Evolutionary conservation across 1,140 invertebrate species (phyloP).

Genomic region (Armadillidium nasatum): DNA sequence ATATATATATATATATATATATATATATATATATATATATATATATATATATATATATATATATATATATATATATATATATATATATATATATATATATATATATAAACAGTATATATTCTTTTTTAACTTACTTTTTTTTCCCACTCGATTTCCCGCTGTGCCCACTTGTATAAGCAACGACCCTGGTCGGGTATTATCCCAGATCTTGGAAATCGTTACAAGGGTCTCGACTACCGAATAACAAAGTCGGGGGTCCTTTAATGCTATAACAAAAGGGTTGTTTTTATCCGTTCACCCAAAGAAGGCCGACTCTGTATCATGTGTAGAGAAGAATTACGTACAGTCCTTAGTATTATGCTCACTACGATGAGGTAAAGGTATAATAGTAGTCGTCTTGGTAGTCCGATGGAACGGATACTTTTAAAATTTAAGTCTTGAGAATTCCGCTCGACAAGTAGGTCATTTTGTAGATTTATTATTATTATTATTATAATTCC

Average conservation of each 20-base stretch:
- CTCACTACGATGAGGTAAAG: neutral
- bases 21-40: conserved; percentile 19
- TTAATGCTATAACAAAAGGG: neutral
- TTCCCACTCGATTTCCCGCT: neutral
- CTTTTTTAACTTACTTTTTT: neutral
- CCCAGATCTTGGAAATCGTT: neutral
- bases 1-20: conserved; percentile 24
- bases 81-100: neutral
- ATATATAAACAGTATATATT: neutral
- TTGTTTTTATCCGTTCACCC: neutral
- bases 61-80: conserved; percentile 21
- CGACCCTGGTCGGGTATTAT: neutral
- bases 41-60: conserved; percentile 23
- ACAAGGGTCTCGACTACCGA: neutral
- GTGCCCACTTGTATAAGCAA: neutral
- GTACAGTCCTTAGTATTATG: too few species aligned
- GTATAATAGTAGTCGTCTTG: neutral
- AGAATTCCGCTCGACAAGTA: neutral
- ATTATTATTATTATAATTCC: too few species aligned
- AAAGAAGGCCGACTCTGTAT: too few species aligned
- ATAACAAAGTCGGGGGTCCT: neutral
- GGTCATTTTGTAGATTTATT: conserved; percentile 5
- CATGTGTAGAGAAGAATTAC: too few species aligned
- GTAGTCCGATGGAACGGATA: neutral
- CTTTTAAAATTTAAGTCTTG: neutral